Percentiles rank a stretch among this genome's conserved stretches.
Evolutionary conservation across 2,113 vertebrate species (phyloP).

Genomic region (Tupaia tana): DNA sequence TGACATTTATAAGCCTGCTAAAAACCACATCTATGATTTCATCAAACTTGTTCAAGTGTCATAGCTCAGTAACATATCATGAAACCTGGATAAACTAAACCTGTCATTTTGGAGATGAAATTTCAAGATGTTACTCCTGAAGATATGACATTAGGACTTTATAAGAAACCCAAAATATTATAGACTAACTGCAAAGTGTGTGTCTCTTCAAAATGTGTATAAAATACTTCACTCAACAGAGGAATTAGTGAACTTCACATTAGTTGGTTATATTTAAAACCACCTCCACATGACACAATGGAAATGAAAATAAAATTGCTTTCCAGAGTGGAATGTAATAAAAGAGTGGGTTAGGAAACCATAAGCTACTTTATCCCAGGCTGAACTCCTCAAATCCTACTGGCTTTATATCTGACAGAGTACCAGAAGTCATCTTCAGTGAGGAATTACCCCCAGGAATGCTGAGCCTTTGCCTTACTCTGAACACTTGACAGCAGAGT

Average conservation of each 20-base stretch:
- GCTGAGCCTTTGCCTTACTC: neutral
- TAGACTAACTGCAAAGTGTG: neutral
- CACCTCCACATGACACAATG: neutral
- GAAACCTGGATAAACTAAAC: neutral
- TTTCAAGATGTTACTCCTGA: neutral
- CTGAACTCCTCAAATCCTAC: neutral
- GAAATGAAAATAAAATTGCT: neutral
- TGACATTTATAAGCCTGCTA: neutral
- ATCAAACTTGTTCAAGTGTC: neutral
- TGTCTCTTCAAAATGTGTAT: neutral
- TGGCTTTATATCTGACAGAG: neutral
- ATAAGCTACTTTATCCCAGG: constrained; percentile 9
- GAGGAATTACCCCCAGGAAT: neutral
- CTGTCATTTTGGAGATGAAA: neutral
- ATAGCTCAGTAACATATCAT: neutral
- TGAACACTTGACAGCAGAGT: neutral
- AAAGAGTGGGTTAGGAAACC: neutral
- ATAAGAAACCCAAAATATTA: neutral
- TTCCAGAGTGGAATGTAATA: constrained; percentile 1
- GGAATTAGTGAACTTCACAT: neutral
- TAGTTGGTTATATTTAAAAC: neutral
- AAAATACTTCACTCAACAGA: neutral
- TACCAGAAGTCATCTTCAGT: neutral
- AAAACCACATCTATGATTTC: neutral
- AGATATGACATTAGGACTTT: neutral